Evolutionary conservation across 2,113 vertebrate species (phyloP).

Genomic region (Malurus elegans): DNA sequence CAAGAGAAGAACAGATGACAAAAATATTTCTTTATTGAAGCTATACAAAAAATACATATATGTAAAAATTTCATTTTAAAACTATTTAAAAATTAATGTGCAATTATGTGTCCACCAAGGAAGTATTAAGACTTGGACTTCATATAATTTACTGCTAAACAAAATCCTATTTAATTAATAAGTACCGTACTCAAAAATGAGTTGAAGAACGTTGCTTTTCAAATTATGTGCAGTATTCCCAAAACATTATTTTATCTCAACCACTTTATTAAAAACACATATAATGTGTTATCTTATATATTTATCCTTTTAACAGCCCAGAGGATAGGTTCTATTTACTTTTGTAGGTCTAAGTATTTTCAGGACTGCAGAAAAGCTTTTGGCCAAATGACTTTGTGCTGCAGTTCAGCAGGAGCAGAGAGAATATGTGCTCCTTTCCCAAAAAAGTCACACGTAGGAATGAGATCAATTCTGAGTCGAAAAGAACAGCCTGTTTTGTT

Average conservation of each 20-base stretch:
- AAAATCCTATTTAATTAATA: background rate
- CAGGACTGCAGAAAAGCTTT: background rate
- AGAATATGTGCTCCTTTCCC: background rate
- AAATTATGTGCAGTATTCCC: background rate
- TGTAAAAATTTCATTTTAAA: background rate
- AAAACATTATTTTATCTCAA: background rate
- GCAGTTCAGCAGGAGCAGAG: background rate
- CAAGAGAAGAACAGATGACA: fast-evolving
- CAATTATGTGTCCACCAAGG: background rate
- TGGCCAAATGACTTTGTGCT: background rate
- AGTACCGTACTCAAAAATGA: background rate
- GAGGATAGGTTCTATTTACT: background rate
- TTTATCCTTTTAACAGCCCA: background rate
- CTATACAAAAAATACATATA: too few species aligned
- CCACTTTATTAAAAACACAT: background rate
- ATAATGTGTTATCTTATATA: background rate
- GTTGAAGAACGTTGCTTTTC: background rate
- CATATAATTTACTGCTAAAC: background rate
- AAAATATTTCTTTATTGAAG: background rate
- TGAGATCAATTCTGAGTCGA: background rate
- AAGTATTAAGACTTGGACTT: background rate
- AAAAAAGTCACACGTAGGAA: background rate
- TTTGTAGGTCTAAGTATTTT: background rate
- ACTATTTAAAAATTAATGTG: background rate
- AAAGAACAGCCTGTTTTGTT: background rate